Conservation (phyloP, 2,888 invertebrate species). For the Chrysodeixis includens region DNA sequence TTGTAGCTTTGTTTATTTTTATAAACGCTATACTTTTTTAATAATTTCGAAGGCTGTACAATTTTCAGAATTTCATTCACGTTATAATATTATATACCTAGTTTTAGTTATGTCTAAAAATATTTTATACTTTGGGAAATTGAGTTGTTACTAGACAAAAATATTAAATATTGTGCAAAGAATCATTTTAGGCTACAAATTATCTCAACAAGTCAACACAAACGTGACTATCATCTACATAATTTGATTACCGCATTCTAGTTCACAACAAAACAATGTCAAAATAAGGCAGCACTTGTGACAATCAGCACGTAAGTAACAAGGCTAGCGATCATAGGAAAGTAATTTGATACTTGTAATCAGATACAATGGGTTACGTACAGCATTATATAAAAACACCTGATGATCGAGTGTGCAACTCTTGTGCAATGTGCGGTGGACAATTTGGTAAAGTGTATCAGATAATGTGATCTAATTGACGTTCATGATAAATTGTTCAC, state of each 20-base stretch:
- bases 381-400: conserved; percentile 42
- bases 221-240: no score
- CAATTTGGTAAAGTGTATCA: conserved; percentile 8
- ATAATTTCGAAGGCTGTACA: no score
- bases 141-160: no score
- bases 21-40: no score
- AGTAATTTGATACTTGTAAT: conserved; percentile 59
- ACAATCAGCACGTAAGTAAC: conserved; percentile 25
- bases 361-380: conserved; percentile 43
- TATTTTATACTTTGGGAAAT: no score
- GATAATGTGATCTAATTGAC: background rate
- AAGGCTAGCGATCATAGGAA: conserved; percentile 43
- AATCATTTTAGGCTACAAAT: no score
- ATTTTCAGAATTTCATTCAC: no score
- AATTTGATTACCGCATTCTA: conserved; percentile 5
- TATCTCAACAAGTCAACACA: no score
- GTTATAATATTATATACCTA: no score
- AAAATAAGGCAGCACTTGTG: conserved; percentile 12
- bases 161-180: no score
- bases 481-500: background rate
- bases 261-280: conserved; percentile 11
- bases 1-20: no score
- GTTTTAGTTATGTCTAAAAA: no score
- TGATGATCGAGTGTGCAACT: conserved; percentile 38
- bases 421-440: conserved; percentile 10